Conservation (phyloP, 2,797 vertebrate genomes). For the Gymnothorax reevesii region DNA sequence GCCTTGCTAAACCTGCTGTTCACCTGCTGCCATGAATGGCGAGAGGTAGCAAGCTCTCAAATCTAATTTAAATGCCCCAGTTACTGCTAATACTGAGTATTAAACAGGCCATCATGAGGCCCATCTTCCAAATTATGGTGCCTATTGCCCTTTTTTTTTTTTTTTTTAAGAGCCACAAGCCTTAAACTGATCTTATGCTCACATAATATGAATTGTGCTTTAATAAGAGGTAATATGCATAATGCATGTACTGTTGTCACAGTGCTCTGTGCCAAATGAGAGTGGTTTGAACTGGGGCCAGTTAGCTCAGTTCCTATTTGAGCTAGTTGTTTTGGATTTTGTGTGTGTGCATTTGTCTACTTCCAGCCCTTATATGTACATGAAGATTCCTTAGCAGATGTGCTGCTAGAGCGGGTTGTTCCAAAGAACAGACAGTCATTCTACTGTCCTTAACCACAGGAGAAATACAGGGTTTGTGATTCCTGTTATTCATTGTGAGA, state of each 20-base stretch:
- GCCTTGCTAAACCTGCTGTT: background rate
- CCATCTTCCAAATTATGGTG: background rate
- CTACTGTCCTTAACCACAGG: background rate
- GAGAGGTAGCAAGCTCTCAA: background rate
- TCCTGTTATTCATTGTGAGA: background rate
- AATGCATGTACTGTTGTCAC: background rate
- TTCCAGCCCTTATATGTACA: background rate
- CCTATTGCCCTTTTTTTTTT: background rate
- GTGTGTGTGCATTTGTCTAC: background rate
- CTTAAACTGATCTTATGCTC: background rate
- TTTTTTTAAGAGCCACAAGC: background rate
- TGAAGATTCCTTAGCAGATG: background rate
- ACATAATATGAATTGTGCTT: background rate
- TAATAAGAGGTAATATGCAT: background rate
- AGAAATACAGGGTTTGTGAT: background rate
- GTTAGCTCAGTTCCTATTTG: background rate
- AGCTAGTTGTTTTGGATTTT: background rate
- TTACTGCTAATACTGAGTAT: slow-evolving; percentile 27
- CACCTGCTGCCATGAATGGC: background rate
- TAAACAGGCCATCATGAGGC: slow-evolving; percentile 33
- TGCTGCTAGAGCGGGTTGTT: background rate
- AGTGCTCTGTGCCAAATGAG: background rate
- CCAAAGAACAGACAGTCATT: background rate
- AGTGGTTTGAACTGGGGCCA: background rate
- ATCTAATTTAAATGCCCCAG: slow-evolving; percentile 2